These are phyloP conservation scores for Cephalopterus ornatus DNA, from an alignment of 2,113 vertebrate genomes.

Conservation along the genomic window DNA sequence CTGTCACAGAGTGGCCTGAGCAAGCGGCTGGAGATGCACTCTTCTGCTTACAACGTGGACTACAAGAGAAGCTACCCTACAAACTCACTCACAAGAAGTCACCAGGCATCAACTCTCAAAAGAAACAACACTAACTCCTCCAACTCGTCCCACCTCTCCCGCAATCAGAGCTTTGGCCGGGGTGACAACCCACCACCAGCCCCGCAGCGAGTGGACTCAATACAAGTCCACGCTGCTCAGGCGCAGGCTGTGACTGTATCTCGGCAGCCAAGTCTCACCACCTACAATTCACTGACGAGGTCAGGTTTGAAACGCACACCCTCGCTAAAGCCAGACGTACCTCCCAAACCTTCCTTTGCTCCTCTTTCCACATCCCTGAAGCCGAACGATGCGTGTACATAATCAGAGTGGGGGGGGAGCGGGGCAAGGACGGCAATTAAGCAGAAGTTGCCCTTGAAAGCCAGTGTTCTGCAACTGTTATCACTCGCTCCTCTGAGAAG, in stretches of 20 bases:
- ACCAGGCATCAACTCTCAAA: slow-evolving; percentile 85
- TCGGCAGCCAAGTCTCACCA: slow-evolving; percentile 86
- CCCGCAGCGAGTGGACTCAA: slow-evolving; percentile 96
- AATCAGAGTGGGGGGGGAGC: slow-evolving; percentile 76
- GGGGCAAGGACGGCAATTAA: slow-evolving; percentile 73
- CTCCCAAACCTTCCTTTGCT: slow-evolving; percentile 92
- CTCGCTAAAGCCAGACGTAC: slow-evolving; percentile 93
- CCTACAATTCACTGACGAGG: slow-evolving; percentile 91
- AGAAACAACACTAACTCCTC: slow-evolving; percentile 99
- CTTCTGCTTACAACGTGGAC: slow-evolving; percentile 88
- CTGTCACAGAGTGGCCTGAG: slow-evolving; percentile 87
- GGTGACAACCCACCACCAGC: slow-evolving; percentile 93
- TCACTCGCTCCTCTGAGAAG: slow-evolving; percentile 65
- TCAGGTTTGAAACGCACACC: slow-evolving; percentile 87
- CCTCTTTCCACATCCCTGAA: slow-evolving; percentile 91
- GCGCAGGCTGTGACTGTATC: slow-evolving; percentile 85
- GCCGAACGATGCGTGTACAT: slow-evolving; percentile 93
- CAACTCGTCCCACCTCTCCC: slow-evolving; percentile 94
- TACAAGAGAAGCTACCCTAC: slow-evolving; percentile 87
- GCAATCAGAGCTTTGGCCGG: slow-evolving; percentile 92
- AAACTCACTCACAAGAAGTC: slow-evolving; percentile 80
- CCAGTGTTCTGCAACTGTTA: slow-evolving; percentile 81
- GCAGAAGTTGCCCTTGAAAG: slow-evolving; percentile 77
- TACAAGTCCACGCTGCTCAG: slow-evolving; percentile 86
- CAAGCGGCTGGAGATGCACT: slow-evolving; percentile 92